Base-by-base conservation (phyloP, 2,888 invertebrate genomes). In the Cyclophora albipunctata region DNA sequence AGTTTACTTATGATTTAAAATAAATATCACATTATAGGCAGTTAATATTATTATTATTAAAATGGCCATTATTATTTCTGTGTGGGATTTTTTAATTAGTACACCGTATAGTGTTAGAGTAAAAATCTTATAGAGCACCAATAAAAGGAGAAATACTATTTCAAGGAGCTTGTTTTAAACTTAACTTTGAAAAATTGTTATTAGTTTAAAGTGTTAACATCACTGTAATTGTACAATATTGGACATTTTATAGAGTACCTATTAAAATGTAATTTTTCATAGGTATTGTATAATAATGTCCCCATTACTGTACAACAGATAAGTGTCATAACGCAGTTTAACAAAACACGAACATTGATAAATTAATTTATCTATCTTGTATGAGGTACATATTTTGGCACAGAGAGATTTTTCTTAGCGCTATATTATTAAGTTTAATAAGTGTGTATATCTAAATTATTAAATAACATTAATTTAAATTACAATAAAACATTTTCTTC, bases 331-430 rank as follows among this genome's bases (percentile, higher is more conserved):
- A 20, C 20, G 2, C 37, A 37, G 5, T 45, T 60, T 52, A 52
- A 73, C 74, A 73, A 78, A 81, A 73, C 66, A 75, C 69, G 80
- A 78, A 67, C 69, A 68, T 73, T 71, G 73, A 73, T 74, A 77
- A 61, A 78, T 83, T 81, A 76, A 70, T 81, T 84, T 85, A 86
- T 79, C 84, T 86, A 87, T 87, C 66, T 89, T 91, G 89, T 81
- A 92, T 93, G 93, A 93, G 93, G 93, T 93, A 93, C 92, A 92
- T 91, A 90, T 93, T 92, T 93, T 93, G 93, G 93, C 93, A 93
- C 93, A 92, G 91, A 91, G 91, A 91, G 91, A 91, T 90, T 91
- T 78, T 85, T 86, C 87, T 86, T 60, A 76, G 66, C 81, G 85
- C 84, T 71, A 45, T 56, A 54, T 81, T 72, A 79, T 76, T 86